phyloP scores from a whole-genome alignment of 2,888 invertebrate species.

The Cheilosia pagana region DNA sequence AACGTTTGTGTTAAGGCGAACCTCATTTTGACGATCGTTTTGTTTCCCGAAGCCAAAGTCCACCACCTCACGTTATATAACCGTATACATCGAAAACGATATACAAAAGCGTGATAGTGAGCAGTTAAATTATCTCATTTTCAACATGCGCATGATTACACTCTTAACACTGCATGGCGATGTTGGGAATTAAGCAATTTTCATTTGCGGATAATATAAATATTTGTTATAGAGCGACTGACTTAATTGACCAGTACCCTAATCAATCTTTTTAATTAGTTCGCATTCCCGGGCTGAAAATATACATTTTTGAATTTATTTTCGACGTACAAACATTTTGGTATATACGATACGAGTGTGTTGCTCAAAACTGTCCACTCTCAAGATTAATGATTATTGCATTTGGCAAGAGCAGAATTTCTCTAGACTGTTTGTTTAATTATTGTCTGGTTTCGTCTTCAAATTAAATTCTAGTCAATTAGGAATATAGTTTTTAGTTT shows the following conservation, averaged over 20 bases:
- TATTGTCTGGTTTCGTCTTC: conserved; percentile 4
- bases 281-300: conserved; percentile 29
- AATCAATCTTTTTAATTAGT: conserved; percentile 62
- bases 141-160: background rate
- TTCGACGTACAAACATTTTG: conserved; percentile 23
- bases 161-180: too few relatives aligned
- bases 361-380: conserved; percentile 40
- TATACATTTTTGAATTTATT: conserved; percentile 23
- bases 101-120: too few relatives aligned
- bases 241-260: conserved; percentile 47
- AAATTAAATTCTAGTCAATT: conserved; percentile 7
- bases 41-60: too few relatives aligned
- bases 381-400: conserved; percentile 69
- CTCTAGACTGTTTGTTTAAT: conserved; percentile 1
- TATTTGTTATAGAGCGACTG: conserved; percentile 27
- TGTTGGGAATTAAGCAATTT: background rate
- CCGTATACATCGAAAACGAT: too few relatives aligned
- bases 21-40: too few relatives aligned
- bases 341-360: conserved; percentile 2
- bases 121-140: background rate
- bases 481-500: background rate
- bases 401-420: conserved; percentile 50
- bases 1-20: too few relatives aligned
- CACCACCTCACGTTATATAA: too few relatives aligned
- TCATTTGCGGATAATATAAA: background rate